phyloP scores from a whole-genome alignment of 2,888 invertebrate genomes.

The Erynnis tages region DNA sequence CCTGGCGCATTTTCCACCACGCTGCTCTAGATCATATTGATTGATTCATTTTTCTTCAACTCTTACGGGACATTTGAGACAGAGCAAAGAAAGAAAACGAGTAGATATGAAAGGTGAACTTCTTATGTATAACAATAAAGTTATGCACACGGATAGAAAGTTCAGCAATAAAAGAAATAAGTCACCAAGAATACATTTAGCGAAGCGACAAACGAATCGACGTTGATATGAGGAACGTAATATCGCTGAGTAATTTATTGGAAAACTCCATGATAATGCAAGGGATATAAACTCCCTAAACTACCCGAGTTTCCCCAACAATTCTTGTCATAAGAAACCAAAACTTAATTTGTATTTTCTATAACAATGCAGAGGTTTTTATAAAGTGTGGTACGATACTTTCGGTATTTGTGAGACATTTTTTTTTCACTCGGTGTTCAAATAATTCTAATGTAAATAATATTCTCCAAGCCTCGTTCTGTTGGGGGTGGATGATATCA shows the following conservation, averaged over 20 bases:
- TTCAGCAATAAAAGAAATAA: constrained; percentile 2
- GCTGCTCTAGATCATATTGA: no score
- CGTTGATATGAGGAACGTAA: constrained; percentile 1
- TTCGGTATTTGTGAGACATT: no score
- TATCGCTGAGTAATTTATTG: constrained; percentile 11
- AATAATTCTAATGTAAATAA: no score
- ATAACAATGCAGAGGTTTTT: constrained; percentile 16
- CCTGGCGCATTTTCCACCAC: no score
- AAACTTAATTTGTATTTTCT: constrained; percentile 20
- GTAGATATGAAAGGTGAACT: no score
- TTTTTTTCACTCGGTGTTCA: no score
- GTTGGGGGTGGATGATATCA: no score
- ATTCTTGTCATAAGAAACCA: constrained; percentile 8
- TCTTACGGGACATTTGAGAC: no score
- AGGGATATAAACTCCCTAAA: constrained; percentile 14
- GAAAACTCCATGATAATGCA: constrained; percentile 14
- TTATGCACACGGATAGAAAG: background rate
- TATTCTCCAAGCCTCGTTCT: no score
- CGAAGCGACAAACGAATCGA: background rate
- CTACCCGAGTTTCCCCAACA: constrained; percentile 12
- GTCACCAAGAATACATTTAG: background rate
- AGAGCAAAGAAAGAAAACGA: no score
- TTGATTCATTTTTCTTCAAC: no score
- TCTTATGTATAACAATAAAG: no score
- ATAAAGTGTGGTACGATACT: constrained; percentile 12